phyloP scores from a whole-genome alignment of 2,888 invertebrate species.

The Yponomeuta cagnagella region DNA sequence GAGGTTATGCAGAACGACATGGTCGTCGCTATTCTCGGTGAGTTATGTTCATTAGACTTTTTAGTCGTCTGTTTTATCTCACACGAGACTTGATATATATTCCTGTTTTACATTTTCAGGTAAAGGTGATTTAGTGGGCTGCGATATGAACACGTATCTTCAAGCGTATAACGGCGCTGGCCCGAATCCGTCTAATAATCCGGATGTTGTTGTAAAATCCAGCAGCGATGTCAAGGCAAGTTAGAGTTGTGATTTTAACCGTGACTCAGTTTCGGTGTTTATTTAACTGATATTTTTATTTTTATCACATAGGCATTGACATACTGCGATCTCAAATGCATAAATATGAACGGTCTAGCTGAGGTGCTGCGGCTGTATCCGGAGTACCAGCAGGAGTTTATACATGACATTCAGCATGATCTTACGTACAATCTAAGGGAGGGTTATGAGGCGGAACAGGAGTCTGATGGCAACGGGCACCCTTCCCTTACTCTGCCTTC shows the following conservation, averaged over 20 bases:
- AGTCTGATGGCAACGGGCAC: conserved; percentile 84
- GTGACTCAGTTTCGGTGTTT: background rate
- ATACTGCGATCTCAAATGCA: conserved; percentile 96
- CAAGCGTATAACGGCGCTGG: conserved; percentile 79
- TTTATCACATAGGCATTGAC: conserved; percentile 82
- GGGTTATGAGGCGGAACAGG: conserved; percentile 92
- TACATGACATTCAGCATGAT: conserved; percentile 95
- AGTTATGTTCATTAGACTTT: conserved; percentile 37
- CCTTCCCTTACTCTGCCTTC: conserved; percentile 91
- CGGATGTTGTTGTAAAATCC: conserved; percentile 91
- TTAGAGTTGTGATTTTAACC: conserved; percentile 8
- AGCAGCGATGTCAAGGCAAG: conserved; percentile 91
- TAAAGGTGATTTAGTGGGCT: conserved; percentile 96
- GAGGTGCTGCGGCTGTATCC: conserved; percentile 93
- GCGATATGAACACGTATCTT: conserved; percentile 90
- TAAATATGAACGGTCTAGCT: conserved; percentile 91
- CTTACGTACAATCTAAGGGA: conserved; percentile 95
- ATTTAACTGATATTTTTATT: background rate
- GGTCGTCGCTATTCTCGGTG: conserved; percentile 97
- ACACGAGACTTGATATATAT: conserved; percentile 2
- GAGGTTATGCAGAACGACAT: conserved; percentile 97
- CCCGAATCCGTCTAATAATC: conserved; percentile 75
- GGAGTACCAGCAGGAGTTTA: conserved; percentile 95
- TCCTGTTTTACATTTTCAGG: conserved; percentile 71
- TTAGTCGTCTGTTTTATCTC: conserved; percentile 4